Evolutionary conservation across 2,797 vertebrate species (phyloP).

Genomic region (Salarias fasciatus): DNA sequence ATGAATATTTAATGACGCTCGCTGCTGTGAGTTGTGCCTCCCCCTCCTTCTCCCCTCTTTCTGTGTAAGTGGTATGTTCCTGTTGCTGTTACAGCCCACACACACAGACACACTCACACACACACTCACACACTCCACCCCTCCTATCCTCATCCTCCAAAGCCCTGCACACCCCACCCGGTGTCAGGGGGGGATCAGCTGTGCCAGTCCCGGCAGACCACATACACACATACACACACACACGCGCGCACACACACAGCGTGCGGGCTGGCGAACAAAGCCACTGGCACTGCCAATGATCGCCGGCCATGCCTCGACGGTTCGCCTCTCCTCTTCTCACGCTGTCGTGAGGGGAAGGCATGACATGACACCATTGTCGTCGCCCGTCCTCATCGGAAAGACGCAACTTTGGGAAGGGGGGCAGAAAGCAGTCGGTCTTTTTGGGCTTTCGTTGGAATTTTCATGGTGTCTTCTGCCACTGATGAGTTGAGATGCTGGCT

Average conservation of each 20-base stretch:
- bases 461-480: conserved; percentile 26
- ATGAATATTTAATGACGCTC: conserved; percentile 41
- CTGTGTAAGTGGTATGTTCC: conserved; percentile 72
- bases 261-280: conserved; percentile 74
- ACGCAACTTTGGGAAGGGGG: neutral
- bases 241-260: conserved; percentile 5
- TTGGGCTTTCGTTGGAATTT: conserved; percentile 33
- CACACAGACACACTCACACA: neutral
- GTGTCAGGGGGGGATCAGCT: conserved; percentile 83
- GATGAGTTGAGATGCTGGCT: conserved; percentile 80
- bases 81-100: conserved; percentile 55
- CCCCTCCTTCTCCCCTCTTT: conserved; percentile 9
- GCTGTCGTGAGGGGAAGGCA: conserved; percentile 42
- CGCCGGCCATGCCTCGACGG: conserved; percentile 59
- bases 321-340: conserved; percentile 49
- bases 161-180: conserved; percentile 68
- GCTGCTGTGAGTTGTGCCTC: conserved; percentile 8
- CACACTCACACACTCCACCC: neutral
- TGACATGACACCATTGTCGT: conserved; percentile 47
- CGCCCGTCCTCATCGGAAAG: conserved; percentile 16
- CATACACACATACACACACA: conserved; percentile 53
- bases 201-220: conserved; percentile 82
- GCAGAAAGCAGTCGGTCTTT: neutral
- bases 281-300: conserved; percentile 76
- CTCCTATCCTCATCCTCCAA: conserved; percentile 43